Conservation (phyloP, 1,140 invertebrate genomes). For the Patella vulgata region DNA sequence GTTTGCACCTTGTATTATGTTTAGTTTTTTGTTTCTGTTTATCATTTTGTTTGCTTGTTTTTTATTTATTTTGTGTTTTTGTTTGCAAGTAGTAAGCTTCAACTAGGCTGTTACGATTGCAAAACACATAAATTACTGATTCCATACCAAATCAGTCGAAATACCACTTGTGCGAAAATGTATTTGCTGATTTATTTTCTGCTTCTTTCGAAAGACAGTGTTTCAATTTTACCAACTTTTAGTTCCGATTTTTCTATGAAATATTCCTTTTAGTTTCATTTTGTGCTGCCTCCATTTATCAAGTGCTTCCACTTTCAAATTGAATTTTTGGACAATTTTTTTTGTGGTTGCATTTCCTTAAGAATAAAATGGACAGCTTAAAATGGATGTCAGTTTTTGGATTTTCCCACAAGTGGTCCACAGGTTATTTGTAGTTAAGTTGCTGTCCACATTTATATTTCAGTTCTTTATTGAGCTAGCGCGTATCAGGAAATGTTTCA, state of each 20-base stretch:
- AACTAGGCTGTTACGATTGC: conserved; percentile 14
- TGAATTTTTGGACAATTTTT: too few species aligned
- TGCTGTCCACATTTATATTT: conserved; percentile 68
- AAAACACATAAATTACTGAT: conserved; percentile 10
- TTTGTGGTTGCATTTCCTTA: too few species aligned
- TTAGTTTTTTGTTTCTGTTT: too few species aligned
- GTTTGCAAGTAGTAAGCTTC: conserved; percentile 20
- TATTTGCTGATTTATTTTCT: too few species aligned
- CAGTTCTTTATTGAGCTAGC: conserved; percentile 99
- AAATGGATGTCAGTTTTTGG: too few species aligned
- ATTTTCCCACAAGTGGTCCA: conserved; percentile 27
- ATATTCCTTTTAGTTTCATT: conserved; percentile 21
- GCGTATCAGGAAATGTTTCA: conserved; percentile 99
- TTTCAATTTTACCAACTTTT: conserved; percentile 4
- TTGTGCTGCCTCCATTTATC: too few species aligned
- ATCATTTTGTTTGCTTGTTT: background rate
- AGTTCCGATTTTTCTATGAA: conserved; percentile 16
- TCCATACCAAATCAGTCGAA: conserved; percentile 5
- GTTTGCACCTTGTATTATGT: too few species aligned
- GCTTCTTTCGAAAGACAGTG: too few species aligned
- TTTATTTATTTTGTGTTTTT: conserved; percentile 7
- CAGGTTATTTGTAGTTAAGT: conserved; percentile 43
- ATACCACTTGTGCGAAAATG: background rate
- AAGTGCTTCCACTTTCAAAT: too few species aligned
- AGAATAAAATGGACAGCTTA: too few species aligned